Conservation (phyloP, 92 coral and sea anemone species). For the Metridium senile region DNA sequence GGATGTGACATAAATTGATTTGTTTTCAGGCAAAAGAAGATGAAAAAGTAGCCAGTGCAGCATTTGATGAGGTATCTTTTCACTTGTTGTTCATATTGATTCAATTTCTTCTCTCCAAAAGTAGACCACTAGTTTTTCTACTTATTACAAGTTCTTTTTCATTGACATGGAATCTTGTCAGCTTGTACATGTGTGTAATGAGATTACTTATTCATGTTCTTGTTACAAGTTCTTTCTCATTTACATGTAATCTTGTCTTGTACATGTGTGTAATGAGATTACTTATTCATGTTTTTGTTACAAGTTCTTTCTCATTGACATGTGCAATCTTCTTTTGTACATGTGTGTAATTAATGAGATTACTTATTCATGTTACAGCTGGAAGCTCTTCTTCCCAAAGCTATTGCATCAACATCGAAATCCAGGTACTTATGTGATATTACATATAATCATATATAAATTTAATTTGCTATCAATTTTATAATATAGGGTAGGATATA, state of each 20-base stretch:
- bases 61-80: conserved; percentile 74
- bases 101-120: too few relatives aligned
- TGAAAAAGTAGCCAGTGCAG: conserved; percentile 72
- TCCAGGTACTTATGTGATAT: neutral
- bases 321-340: too few relatives aligned
- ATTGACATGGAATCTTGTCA: neutral
- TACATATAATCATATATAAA: too few relatives aligned
- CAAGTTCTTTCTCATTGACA: neutral
- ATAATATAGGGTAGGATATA: too few relatives aligned
- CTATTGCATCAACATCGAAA: conserved; percentile 6
- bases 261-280: neutral
- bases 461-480: too few relatives aligned
- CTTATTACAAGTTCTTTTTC: too few relatives aligned
- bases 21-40: conserved; percentile 53
- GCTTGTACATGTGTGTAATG: neutral
- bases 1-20: too few relatives aligned
- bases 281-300: neutral
- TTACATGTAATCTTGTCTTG: too few relatives aligned
- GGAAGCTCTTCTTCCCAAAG: conserved; percentile 3
- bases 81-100: too few relatives aligned
- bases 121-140: too few relatives aligned
- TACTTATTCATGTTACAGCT: neutral
- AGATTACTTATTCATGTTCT: neutral
- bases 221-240: neutral
- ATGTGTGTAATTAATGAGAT: neutral